Evolutionary conservation across 2,113 vertebrate species (phyloP), one percentile per base, ranked within the genome.

Genomic region (Tragelaphus buxtoni): DNA sequence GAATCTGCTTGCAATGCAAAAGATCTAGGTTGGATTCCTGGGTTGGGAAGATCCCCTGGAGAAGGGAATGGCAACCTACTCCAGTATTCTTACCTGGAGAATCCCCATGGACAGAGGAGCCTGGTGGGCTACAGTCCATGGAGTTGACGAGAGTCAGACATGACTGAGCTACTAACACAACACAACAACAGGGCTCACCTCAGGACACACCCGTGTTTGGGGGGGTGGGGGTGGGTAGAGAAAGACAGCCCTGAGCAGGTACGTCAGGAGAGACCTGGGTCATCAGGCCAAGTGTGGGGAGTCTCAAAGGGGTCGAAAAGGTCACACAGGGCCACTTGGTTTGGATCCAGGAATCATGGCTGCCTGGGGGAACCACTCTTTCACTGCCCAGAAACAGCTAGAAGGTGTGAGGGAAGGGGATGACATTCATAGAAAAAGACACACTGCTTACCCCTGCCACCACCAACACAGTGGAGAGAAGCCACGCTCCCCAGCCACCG

Each of bases 401-500:
- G 47, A 86, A 80, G 24, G 12, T 10, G 5, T 26, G 20, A 79
- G 42, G 51, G 9, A 79, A 87, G n/a, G 13, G 42, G 85, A 83
- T 2, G 4, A 56, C 32, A 53, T 86, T 82, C 83, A 72, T 35
- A n/a, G 22, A 83, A 45, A 91, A 60, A 77, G 20, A 89, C 74
- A 92, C 32, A 26, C 0, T 11, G n/a, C 77, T 91, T 35, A 81
- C 69, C 17, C n/a, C 20, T 49, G 20, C 82, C 13, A 76, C 35
- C 42, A 86, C 35, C 61, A 30, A 9, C 17, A 60, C 18, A 8
- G 39, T 4, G 18, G 39, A 55, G 88, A 94, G 81, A 97, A 96
- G 77, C 85, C 45, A 93, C 80, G 42, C 76, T 97, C 58, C 81
- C 81, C 55, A 14, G 35, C 6, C 24, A 76, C 94, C 79, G 79